Conservation (phyloP, 1,140 invertebrate species). For the Charaxes varanes region DNA sequence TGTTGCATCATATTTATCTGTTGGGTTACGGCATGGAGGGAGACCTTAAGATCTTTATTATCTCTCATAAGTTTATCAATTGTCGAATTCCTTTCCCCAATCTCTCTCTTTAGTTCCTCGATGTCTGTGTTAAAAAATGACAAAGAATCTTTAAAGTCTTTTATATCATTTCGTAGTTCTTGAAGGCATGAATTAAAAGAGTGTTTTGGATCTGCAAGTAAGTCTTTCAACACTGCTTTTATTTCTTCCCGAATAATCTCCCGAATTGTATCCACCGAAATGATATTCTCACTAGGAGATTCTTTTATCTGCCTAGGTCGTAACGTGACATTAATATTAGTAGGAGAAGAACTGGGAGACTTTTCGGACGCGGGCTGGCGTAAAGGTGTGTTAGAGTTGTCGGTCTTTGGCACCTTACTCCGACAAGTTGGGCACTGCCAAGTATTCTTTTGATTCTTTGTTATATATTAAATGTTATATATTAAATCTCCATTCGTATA, state of each 20-base stretch:
- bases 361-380: too few species aligned
- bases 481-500: too few species aligned
- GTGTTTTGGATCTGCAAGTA: not conserved
- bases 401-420: too few species aligned
- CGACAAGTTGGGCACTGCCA: too few species aligned
- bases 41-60: not conserved
- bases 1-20: not conserved
- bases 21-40: not conserved
- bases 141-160: not conserved
- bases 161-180: not conserved
- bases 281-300: not conserved
- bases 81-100: not conserved
- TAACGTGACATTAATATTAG: too few species aligned
- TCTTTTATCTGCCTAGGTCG: not conserved
- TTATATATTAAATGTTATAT: too few species aligned
- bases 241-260: not conserved
- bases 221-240: not conserved
- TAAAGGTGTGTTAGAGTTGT: too few species aligned
- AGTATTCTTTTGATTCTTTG: too few species aligned
- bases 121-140: not conserved
- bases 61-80: not conserved
- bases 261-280: not conserved
- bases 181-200: not conserved
- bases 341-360: too few species aligned
- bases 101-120: not conserved